Evolutionary conservation across 2,888 invertebrate genomes (phyloP).

Genomic region (Drosophila meridiana): DNA sequence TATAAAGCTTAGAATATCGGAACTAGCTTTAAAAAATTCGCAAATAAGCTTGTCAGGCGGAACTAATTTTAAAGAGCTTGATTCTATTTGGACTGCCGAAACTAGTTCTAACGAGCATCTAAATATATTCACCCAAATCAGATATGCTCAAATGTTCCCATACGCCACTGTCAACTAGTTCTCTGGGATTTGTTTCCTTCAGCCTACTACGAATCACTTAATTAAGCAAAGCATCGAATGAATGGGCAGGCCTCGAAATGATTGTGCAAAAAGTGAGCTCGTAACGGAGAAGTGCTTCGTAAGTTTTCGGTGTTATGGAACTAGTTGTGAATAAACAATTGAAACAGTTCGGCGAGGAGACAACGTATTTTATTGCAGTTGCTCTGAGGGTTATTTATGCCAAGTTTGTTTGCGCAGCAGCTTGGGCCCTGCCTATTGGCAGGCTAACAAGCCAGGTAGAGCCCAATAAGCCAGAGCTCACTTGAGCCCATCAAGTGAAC

Average conservation of each 20-base stretch:
- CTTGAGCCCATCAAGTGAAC: not conserved
- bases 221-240: not conserved
- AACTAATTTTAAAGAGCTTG: not conserved
- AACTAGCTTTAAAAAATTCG: no score
- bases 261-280: not conserved
- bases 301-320: not conserved
- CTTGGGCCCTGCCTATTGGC: not conserved
- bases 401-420: not conserved
- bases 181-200: not conserved
- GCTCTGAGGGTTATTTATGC: constrained; percentile 1
- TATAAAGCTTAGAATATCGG: no score
- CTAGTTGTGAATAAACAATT: constrained; percentile 7
- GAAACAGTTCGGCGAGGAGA: not conserved
- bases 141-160: no score
- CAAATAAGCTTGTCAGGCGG: not conserved
- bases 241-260: not conserved
- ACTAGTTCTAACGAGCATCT: not conserved
- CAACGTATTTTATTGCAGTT: constrained; percentile 1
- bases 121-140: not conserved
- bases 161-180: not conserved
- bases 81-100: no score
- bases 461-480: constrained; percentile 9
- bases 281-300: not conserved
- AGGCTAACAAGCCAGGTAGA: not conserved
- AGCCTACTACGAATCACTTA: not conserved